phyloP scores from a whole-genome alignment of 2,797 vertebrate genomes.

The Clangula hyemalis region DNA sequence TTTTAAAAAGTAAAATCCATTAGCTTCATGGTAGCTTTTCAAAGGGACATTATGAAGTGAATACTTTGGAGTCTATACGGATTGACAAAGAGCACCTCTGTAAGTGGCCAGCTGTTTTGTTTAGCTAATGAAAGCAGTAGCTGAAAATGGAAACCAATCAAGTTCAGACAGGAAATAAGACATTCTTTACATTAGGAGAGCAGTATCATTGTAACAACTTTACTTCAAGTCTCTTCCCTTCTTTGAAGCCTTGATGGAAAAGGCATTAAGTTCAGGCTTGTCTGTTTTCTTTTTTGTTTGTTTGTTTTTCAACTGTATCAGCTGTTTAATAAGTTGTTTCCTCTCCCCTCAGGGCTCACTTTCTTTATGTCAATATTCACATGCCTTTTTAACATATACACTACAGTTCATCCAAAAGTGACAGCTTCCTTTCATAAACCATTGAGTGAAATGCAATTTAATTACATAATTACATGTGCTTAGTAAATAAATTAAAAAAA shows the following conservation, averaged over 20 bases:
- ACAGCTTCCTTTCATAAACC: background rate
- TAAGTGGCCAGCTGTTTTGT: background rate
- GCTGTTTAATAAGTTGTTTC: background rate
- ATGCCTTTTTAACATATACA: background rate
- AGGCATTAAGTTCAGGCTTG: background rate
- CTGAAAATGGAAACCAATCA: background rate
- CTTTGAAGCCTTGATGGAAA: background rate
- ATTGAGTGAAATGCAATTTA: background rate
- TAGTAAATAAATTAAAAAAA: background rate
- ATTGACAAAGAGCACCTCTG: background rate
- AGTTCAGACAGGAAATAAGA: background rate
- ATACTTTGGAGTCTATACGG: background rate
- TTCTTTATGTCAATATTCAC: background rate
- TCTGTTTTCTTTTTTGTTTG: background rate
- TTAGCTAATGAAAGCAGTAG: background rate
- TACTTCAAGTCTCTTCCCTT: background rate
- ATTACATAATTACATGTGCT: too few relatives aligned
- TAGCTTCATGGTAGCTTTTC: background rate
- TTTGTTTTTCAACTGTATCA: background rate
- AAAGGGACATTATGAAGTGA: background rate
- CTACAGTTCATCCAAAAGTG: background rate
- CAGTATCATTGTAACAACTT: background rate
- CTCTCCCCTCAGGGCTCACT: background rate
- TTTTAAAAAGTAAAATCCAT: background rate
- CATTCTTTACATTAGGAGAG: background rate